A percentile compares a stretch with the other conserved stretches of the same genome.
phyloP scores from a whole-genome alignment of 2,888 invertebrate species.

The Stenurella melanura region DNA sequence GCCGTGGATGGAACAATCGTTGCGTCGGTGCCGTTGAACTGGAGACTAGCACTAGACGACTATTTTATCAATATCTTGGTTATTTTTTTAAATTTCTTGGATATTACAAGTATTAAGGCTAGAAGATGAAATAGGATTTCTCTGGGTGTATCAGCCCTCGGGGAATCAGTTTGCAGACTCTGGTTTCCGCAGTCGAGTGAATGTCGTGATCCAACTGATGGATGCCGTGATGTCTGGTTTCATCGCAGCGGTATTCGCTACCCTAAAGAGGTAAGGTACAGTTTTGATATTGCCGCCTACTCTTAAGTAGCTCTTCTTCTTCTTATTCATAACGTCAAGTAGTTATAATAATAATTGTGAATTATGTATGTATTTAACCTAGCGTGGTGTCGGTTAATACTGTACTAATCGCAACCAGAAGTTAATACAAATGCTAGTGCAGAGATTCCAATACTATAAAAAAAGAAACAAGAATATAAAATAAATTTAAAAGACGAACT shows the following conservation, averaged over 20 bases:
- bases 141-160: not conserved
- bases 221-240: not conserved
- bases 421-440: too few relatives aligned
- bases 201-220: not conserved
- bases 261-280: not conserved
- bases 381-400: too few relatives aligned
- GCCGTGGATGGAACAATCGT: not conserved
- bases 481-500: too few relatives aligned
- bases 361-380: too few relatives aligned
- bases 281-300: not conserved
- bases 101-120: conserved; percentile 1
- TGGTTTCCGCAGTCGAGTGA: not conserved
- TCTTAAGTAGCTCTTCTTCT: too few relatives aligned
- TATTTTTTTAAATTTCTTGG: not conserved
- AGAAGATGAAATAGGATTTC: not conserved
- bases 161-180: not conserved
- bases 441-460: too few relatives aligned
- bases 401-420: too few relatives aligned
- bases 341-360: too few relatives aligned
- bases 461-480: too few relatives aligned
- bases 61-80: not conserved
- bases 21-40: not conserved
- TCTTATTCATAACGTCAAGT: too few relatives aligned
- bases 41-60: not conserved
- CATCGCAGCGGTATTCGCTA: not conserved